phyloP scores from a whole-genome alignment of 2,888 invertebrate species.

The Habroteleia sp. region DNA sequence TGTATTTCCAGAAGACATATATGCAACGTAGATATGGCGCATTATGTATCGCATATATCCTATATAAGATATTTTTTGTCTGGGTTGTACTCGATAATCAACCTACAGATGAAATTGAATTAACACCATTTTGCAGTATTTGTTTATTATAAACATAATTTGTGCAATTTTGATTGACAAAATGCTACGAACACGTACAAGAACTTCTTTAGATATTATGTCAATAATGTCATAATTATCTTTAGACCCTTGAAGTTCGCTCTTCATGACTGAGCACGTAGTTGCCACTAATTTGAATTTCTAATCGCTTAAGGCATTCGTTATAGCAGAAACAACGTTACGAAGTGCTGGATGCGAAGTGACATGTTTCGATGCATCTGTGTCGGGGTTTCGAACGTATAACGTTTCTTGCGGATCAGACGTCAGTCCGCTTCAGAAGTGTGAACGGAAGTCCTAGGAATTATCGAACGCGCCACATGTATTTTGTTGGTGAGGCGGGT shows the following conservation, averaged over 20 bases:
- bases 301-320: slow-evolving; percentile 39
- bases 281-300: slow-evolving; percentile 33
- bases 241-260: slow-evolving; percentile 4
- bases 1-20: too few species aligned
- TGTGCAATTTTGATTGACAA: slow-evolving; percentile 1
- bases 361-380: slow-evolving; percentile 37
- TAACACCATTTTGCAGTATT: too few species aligned
- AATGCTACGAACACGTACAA: background rate
- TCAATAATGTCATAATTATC: slow-evolving; percentile 24
- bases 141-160: too few species aligned
- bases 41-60: too few species aligned
- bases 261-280: slow-evolving; percentile 10
- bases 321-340: slow-evolving; percentile 22
- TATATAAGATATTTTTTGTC: too few species aligned
- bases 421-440: slow-evolving; percentile 13
- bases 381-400: slow-evolving; percentile 31
- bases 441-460: slow-evolving; percentile 35
- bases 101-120: too few species aligned
- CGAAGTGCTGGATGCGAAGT: slow-evolving; percentile 21
- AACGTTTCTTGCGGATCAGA: slow-evolving; percentile 34
- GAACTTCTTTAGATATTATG: slow-evolving; percentile 3
- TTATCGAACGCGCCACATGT: slow-evolving; percentile 33
- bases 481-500: slow-evolving; percentile 17
- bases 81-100: too few species aligned
- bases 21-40: too few species aligned